Evolutionary conservation across 2,888 invertebrate species (phyloP), one percentile per base, ranked within the genome.

Genomic region (Chrysolina oricalcia): DNA sequence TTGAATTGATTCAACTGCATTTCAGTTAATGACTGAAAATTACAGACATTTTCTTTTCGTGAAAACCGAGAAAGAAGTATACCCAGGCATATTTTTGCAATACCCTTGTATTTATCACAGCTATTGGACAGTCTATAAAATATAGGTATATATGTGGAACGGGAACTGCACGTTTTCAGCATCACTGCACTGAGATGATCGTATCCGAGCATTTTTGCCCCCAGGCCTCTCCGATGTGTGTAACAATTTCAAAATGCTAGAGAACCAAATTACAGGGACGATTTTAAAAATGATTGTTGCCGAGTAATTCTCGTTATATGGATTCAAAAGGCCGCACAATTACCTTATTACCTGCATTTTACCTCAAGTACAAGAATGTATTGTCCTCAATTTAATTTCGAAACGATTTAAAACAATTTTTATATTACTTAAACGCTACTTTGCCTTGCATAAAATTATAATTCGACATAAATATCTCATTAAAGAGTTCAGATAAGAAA

Each of bases 391-490:
- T 59, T 59, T n/a, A 35, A 59, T 35, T 59, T 23, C 59, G 35
- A 23, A 59, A 59, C n/a, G 0, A 59, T 59, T 59, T 11, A 3
- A 35, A 59, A 59, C 59, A 59, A 59, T 59, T 59, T 56, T 59
- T 59, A 0, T 59, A 59, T 59, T 59, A 35, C 35, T n/a, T 10
- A 27, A 59, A 35, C 35, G 13, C 21, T 56, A 48, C 56, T 21
- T 56, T 56, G 27, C 35, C 59, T 23, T 59, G 59, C 23, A 59
- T n/a, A 35, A 59, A 59, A n/a, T 27, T 23, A 19, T 59, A 27
- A 59, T 59, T 59, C 27, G 59, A 59, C 59, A 35, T 59, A 59
- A 59, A 35, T 59, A 59, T 59, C 59, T 27, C 59, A 59, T 59
- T 59, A 35, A 59, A 53, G 27, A 27, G 35, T 17, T 35, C 59